Base-by-base conservation (phyloP, 1,140 invertebrate genomes). In the Liolophura sinensis region DNA sequence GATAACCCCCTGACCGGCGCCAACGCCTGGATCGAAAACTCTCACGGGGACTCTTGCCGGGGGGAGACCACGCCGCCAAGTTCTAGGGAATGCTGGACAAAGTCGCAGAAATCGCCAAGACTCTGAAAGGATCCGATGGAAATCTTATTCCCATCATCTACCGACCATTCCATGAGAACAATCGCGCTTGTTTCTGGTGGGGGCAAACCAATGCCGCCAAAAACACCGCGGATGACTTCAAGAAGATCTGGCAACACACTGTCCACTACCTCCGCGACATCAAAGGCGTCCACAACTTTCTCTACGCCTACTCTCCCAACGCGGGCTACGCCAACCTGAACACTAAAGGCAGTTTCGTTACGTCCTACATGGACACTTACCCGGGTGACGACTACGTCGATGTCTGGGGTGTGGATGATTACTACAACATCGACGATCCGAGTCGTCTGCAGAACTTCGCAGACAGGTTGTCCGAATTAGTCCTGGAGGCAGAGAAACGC, bases 151-250 rank as follows among this genome's bases (percentile, higher is more conserved):
- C 68, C 0, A 58, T 70, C 24, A 61, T 70, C 14, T 67, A 67
- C 48, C 54, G 69, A 60, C 62, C 57, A 5, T 60, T 64, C 49
- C 65, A 70, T 56, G 68, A 70, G 63, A 59, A 59, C 52, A 63
- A 62, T 18, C 60, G 68, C 18, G 50, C 49, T 20, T 67, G 64
- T 64, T 70, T 70, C 64, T 70, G 68, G 68, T 70, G 68, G 68
- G 68, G 64, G 16, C 40, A 59, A 14, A 63, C n/a, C 20, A 58
- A 51, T 7, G 46, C 40, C 1, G 59, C 61, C 1, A 6, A 62
- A 15, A 70, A 70, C 54, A 70, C 60, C n/a, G 50, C 60, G n/a
- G 46, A 67, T 6, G 69, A 70, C 31, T 60, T 60, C 24, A 65
- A 63, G 27, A 55, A 56, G 9, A 40, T 70, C 12, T 70, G 55